Evolutionary conservation across 2,113 vertebrate genomes (phyloP).

Genomic region (Pontoporia blainvillei): DNA sequence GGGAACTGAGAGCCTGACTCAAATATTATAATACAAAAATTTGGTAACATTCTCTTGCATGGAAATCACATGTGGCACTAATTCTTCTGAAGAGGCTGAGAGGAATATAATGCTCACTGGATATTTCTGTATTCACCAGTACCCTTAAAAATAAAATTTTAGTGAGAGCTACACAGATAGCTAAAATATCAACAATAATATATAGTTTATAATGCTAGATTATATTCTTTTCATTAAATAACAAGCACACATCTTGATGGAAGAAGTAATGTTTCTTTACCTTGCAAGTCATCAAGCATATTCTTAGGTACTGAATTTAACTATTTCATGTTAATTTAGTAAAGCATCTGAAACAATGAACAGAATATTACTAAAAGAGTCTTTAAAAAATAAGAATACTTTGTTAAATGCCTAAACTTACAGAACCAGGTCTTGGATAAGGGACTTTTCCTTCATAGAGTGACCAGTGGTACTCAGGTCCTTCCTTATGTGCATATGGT

Average conservation of each 20-base stretch:
- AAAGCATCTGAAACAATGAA: neutral
- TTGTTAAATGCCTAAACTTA: slow-evolving; percentile 79
- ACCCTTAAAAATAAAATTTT: neutral
- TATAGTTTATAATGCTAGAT: neutral
- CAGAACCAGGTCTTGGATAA: slow-evolving; percentile 96
- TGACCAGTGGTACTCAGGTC: slow-evolving; percentile 94
- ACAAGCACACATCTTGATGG: neutral
- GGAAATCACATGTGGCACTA: neutral
- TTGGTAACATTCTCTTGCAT: neutral
- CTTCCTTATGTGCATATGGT: slow-evolving; percentile 93
- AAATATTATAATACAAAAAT: neutral
- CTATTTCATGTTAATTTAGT: neutral
- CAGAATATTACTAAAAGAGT: neutral
- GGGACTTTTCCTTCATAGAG: slow-evolving; percentile 94
- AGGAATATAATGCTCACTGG: neutral
- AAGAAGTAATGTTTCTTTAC: neutral
- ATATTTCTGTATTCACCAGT: neutral
- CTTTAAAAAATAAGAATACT: neutral
- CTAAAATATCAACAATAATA: neutral
- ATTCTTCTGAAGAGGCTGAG: neutral
- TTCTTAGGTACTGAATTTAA: neutral
- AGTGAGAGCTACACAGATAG: neutral
- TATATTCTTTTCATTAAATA: neutral
- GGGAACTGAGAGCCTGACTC: neutral
- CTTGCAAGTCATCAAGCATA: neutral